Percentiles rank a stretch among this genome's conserved stretches.
phyloP scores from a whole-genome alignment of 2,113 vertebrate species.

The Hypocryptadius cinnamomeus region DNA sequence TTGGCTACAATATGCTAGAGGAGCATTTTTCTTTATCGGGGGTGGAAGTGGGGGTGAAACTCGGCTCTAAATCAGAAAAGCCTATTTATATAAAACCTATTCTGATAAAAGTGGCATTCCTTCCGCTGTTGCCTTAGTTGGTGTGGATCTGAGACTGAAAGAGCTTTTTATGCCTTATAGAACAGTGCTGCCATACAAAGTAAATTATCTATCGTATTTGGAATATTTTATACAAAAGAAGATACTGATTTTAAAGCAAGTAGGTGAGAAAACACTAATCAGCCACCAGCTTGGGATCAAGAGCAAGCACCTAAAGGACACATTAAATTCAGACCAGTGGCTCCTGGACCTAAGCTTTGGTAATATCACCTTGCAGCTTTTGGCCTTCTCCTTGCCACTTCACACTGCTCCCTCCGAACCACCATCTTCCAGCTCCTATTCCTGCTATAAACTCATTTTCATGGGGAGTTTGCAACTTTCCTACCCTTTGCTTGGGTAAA shows the following conservation, averaged over 20 bases:
- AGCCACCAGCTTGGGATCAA: not conserved
- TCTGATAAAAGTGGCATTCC: conserved; percentile 16
- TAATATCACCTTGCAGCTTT: not conserved
- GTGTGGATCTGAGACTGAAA: not conserved
- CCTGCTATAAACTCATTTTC: not conserved
- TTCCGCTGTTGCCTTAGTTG: not conserved
- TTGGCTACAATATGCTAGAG: not conserved
- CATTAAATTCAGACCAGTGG: not conserved
- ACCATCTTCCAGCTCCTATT: not conserved
- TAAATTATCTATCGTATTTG: not conserved
- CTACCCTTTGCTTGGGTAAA: not conserved
- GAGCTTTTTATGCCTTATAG: conserved; percentile 18
- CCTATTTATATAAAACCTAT: conserved; percentile 34
- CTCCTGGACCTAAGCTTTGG: not conserved
- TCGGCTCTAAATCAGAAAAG: not conserved
- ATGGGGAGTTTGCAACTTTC: not conserved
- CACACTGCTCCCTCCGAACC: not conserved
- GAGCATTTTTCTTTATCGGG: not conserved
- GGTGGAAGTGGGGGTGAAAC: not conserved
- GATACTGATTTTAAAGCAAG: not conserved
- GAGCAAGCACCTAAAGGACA: not conserved
- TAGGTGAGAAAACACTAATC: not conserved
- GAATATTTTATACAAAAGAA: not conserved
- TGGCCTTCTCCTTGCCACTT: not conserved
- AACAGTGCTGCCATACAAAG: not conserved